phyloP scores from a whole-genome alignment of 2,888 invertebrate genomes.

The Pediacus dermestoides region DNA sequence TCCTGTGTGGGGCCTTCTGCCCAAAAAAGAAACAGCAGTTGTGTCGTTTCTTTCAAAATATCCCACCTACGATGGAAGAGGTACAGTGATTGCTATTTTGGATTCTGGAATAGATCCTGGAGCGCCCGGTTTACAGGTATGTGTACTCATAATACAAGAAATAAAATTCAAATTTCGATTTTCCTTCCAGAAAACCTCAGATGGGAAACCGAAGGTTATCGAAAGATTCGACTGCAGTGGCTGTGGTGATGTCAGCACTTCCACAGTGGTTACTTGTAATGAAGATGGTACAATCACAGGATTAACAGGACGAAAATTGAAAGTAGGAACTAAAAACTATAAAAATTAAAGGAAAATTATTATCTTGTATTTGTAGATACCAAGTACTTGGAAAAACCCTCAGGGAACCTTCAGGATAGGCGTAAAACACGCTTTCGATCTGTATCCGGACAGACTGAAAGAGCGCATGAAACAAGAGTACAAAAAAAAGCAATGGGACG shows the following conservation, averaged over 20 bases:
- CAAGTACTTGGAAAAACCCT: constrained; percentile 78
- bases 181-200: constrained; percentile 69
- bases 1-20: constrained; percentile 81
- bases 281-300: constrained; percentile 76
- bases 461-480: constrained; percentile 73
- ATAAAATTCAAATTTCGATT: constrained; percentile 3
- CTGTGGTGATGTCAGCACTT: constrained; percentile 94
- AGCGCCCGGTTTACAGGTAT: constrained; percentile 90
- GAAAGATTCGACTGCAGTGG: constrained; percentile 95
- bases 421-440: constrained; percentile 75
- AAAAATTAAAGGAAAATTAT: too few relatives aligned
- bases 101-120: constrained; percentile 98
- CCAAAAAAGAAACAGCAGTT: constrained; percentile 93
- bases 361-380: constrained; percentile 61
- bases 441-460: constrained; percentile 80
- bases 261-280: constrained; percentile 62
- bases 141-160: background rate
- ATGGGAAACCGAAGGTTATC: constrained; percentile 88
- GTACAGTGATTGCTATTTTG: constrained; percentile 88
- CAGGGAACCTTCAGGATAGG: constrained; percentile 84
- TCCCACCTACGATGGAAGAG: constrained; percentile 88
- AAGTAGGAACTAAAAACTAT: constrained; percentile 62
- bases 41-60: constrained; percentile 82
- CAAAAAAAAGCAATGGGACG: constrained; percentile 82
- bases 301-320: constrained; percentile 81